Evolutionary conservation across 1,140 invertebrate genomes (phyloP), one percentile per base, ranked within the genome.

Genomic region (Adelges cooleyi): DNA sequence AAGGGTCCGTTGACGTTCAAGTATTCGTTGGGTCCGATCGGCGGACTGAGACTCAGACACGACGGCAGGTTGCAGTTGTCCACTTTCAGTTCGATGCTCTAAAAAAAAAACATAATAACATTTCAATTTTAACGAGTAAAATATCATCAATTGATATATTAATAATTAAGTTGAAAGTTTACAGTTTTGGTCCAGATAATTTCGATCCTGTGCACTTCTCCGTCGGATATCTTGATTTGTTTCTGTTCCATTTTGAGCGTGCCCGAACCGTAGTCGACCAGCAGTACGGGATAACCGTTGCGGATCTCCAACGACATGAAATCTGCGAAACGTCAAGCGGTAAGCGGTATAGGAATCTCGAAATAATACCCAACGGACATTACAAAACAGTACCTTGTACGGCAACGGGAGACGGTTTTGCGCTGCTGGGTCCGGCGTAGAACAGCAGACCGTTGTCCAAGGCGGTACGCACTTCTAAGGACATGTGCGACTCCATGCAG

Each of bases 191-290:
- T 83, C 72, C 87, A 81, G 33, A 81, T 80, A n/a, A 94, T 84
- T 65, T 91, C 87, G 69, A 95, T 84, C 49, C 83, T 80, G 75
- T 95, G 92, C 66, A 80, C 83, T 67, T 86, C 82, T 1, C 87
- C 88, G 69, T 92, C 85, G 18, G 82, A 82, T 13, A 95, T 76
- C 68, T 83, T 82, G 5, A 86, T 86, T 46, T 86, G 81, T 29
- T 86, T 81, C 66, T 86, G 82, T 69, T 87, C 82, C 4, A 92
- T 74, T 69, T 79, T 75, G 1, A 81, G 77, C 1, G 86, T 87
- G 2, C 92, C 92, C 0, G 87, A 83, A 3, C 95, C 95, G 76
- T 94, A 95, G 77, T 97, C 87, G 13, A 97, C 81, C 17, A 89
- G 82, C 0, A 98, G 77, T 1, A 88, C 79, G 1, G 91, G 90